These are phyloP conservation scores for Cotesia chilonis DNA, from an alignment of 1,140 invertebrate species.

Conservation along the genomic window DNA sequence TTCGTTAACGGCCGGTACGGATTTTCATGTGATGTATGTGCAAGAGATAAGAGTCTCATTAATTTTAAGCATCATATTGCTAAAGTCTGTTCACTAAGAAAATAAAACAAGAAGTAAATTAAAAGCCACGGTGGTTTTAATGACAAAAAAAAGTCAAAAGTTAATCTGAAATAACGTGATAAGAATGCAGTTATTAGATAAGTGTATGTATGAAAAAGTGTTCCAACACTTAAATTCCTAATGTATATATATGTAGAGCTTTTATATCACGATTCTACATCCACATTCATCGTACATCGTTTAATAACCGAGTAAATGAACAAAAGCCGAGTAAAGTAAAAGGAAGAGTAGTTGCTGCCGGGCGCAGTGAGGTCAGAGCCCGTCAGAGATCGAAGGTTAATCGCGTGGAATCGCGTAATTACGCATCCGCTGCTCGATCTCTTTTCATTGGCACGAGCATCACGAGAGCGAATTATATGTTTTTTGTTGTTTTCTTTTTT, in stretches of 20 bases:
- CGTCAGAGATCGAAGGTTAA: slow-evolving; percentile 22
- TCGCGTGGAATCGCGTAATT: slow-evolving; percentile 28
- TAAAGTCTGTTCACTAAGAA: not conserved
- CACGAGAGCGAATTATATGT: not conserved
- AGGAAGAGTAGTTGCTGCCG: slow-evolving; percentile 19
- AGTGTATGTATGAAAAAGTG: not conserved
- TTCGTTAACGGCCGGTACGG: slow-evolving; percentile 46
- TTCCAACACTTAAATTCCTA: not conserved
- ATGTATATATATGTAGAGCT: not conserved
- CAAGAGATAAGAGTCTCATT: slow-evolving; percentile 23
- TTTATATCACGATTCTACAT: slow-evolving; percentile 1
- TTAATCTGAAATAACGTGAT: not conserved
- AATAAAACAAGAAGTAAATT: slow-evolving; percentile 7
- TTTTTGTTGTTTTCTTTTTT: slow-evolving; percentile 11
- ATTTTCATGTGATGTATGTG: slow-evolving; percentile 13
- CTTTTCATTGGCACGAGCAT: slow-evolving; percentile 14
- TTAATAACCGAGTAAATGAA: slow-evolving; percentile 17
- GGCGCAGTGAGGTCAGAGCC: not conserved
- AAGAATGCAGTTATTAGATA: slow-evolving; percentile 8
- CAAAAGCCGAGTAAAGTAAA: slow-evolving; percentile 1
- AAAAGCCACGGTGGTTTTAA: not conserved
- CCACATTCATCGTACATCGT: slow-evolving; percentile 9
- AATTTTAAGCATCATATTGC: slow-evolving; percentile 29
- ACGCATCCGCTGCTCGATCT: slow-evolving; percentile 18
- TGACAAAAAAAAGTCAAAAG: not conserved